Base-by-base conservation (phyloP, 2,113 vertebrate species). In the Chroicocephalus ridibundus region DNA sequence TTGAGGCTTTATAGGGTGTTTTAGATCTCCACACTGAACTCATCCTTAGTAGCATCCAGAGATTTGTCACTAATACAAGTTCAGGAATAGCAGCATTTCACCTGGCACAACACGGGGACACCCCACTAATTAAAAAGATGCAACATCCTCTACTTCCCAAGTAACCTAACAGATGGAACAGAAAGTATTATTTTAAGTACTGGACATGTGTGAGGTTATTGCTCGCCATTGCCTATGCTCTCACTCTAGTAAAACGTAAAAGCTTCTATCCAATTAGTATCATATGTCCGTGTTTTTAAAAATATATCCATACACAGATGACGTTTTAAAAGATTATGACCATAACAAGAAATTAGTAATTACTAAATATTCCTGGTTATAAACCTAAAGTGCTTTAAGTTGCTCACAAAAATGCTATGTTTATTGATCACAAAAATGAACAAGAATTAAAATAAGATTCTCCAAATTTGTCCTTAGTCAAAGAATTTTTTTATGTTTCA, bases 141-240 rank as follows among this genome's bases (percentile, higher is more conserved):
- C 15, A 57, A 74, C 20, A 71, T 16, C 9, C 36, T 9, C 55
- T 38, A 25, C 18, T 84, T 66, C 31, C 62, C 31, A 86, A 24
- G 27, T 74, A 87, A 88, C 24, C 16, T 21, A 51, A 86, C 12
- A 66, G 31, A 17, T 71, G n/a, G 29, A 78, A 78, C 0, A 77
- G 27, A 65, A 82, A 90, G 12, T 49, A 62, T 27, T 60, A 36
- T 36, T 68, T 42, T 38, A 74, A 42, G 16, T 27, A 71, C 24
- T 71, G 51, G 7, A 40, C 0, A 0, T 29, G 11, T 18, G 91
- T 61, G 15, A 76, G 16, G 19, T 57, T 42, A 47, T 36, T 61
- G 29, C 9, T 77, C 10, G 22, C 32, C 16, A 46, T 0, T 42
- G 40, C 51, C 21, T n/a, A 44, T 27, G 6, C 7, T 42, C n/a